Percentiles rank a stretch among this genome's conserved stretches.
Evolutionary conservation across 2,888 invertebrate genomes (phyloP).

Genomic region (Alloplasta piceator): DNA sequence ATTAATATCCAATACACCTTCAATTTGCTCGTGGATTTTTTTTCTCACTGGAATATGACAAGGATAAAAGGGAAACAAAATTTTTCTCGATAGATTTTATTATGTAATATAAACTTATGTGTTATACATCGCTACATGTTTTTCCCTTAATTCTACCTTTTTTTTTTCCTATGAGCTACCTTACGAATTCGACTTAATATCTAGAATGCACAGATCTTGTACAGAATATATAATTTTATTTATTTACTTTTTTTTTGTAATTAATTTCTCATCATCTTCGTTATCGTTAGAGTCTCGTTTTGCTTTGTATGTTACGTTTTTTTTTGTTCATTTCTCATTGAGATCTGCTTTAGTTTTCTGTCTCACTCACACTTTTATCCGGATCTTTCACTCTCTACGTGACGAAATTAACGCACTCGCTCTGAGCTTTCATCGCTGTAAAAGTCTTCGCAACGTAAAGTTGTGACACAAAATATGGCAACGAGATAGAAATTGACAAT

Average conservation of each 20-base stretch:
- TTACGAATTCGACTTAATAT: conserved; percentile 76
- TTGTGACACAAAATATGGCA: too few species aligned
- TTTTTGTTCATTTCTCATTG: too few species aligned
- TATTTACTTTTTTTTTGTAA: conserved; percentile 36
- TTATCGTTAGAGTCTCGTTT: conserved; percentile 39
- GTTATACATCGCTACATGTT: conserved; percentile 81
- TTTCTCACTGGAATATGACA: too few species aligned
- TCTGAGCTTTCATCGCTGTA: too few species aligned
- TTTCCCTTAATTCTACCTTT: conserved; percentile 69
- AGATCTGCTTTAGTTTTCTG: too few species aligned
- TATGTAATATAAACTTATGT: conserved; percentile 83
- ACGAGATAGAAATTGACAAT: too few species aligned
- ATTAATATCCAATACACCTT: too few species aligned
- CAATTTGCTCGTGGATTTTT: too few species aligned
- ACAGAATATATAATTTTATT: conserved; percentile 75
- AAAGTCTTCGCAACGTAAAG: too few species aligned
- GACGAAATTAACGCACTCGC: conserved; percentile 46
- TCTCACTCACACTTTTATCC: conserved; percentile 23
- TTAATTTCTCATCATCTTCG: conserved; percentile 43
- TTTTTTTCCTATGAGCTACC: conserved; percentile 76
- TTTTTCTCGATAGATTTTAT: conserved; percentile 82
- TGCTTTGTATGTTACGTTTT: conserved; percentile 40
- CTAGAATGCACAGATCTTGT: conserved; percentile 81
- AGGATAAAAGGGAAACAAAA: too few species aligned
- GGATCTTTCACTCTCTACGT: conserved; percentile 38